A percentile compares a stretch with the other conserved stretches of the same genome.
phyloP scores from a whole-genome alignment of 2,797 vertebrate genomes.

The Calcarius lapponicus region DNA sequence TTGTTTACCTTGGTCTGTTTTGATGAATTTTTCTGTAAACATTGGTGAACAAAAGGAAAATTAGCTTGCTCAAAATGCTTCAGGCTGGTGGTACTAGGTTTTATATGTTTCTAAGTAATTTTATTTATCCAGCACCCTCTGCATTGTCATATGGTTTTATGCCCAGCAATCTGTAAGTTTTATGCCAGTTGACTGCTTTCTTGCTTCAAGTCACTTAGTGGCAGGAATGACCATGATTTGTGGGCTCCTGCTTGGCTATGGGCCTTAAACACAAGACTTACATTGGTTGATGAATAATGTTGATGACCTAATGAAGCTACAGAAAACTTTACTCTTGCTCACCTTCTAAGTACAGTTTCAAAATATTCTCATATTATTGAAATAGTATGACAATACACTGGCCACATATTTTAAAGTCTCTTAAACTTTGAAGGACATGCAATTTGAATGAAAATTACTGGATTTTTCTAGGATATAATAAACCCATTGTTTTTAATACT shows the following conservation, averaged over 20 bases:
- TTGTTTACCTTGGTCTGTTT: background rate
- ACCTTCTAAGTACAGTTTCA: background rate
- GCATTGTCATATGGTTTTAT: background rate
- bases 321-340: background rate
- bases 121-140: background rate
- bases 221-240: background rate
- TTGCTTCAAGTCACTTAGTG: background rate
- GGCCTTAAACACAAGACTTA: background rate
- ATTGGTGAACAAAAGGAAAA: background rate
- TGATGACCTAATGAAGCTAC: background rate
- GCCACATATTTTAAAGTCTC: background rate
- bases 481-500: background rate
- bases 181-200: background rate
- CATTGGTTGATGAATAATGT: background rate
- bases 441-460: background rate
- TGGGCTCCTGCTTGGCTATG: background rate
- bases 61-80: background rate
- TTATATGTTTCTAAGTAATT: background rate
- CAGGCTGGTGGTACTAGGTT: background rate
- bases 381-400: background rate
- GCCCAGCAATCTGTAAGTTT: background rate
- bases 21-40: background rate
- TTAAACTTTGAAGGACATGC: background rate
- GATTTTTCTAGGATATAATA: background rate
- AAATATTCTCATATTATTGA: background rate